phyloP scores from a whole-genome alignment of 2,113 vertebrate genomes.

The Mionectes macconnelli region DNA sequence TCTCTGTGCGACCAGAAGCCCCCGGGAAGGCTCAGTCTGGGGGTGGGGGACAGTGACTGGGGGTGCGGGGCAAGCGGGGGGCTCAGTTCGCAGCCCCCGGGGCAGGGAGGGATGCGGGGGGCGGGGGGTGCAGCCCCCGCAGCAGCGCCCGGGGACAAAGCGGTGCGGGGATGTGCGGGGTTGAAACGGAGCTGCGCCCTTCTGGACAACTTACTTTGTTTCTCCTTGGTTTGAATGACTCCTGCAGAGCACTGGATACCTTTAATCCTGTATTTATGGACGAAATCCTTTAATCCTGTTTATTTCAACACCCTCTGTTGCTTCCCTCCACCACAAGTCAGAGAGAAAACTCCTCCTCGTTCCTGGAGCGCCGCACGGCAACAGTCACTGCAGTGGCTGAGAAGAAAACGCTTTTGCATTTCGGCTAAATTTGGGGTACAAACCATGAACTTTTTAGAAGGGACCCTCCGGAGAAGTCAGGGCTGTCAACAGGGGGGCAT shows the following conservation, averaged over 20 bases:
- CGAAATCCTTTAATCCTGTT: conserved; percentile 53
- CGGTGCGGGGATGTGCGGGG: background rate
- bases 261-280: conserved; percentile 32
- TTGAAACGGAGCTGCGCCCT: background rate
- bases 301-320: conserved; percentile 44
- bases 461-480: background rate
- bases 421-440: background rate
- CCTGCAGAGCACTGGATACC: conserved; percentile 22
- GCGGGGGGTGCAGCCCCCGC: background rate
- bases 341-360: background rate
- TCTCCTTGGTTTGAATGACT: conserved; percentile 32
- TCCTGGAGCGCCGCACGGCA: background rate
- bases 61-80: rapidly evolving
- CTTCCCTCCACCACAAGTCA: conserved; percentile 5
- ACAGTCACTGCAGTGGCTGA: background rate
- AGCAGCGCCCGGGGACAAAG: rapidly evolving
- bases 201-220: background rate
- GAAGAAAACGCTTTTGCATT: background rate
- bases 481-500: background rate
- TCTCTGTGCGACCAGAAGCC: background rate
- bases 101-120: background rate
- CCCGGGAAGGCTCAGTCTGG: background rate
- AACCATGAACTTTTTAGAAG: background rate
- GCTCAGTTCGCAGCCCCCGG: background rate
- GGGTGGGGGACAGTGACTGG: rapidly evolving